Evolutionary conservation across 2,797 vertebrate species (phyloP).

Genomic region (Myripristis murdjan): DNA sequence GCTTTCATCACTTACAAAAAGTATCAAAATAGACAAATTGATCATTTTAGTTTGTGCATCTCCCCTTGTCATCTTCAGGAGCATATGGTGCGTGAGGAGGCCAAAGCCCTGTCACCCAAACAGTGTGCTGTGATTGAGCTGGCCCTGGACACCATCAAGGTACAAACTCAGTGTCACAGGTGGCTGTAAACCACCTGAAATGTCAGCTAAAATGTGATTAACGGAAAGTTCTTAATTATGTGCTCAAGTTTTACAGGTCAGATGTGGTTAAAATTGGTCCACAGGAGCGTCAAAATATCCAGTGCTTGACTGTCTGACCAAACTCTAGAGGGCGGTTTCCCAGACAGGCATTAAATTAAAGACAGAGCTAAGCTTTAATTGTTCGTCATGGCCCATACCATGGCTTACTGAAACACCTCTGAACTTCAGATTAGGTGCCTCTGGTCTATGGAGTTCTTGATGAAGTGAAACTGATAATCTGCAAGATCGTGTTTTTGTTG

Average conservation of each 20-base stretch:
- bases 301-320: background rate
- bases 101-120: conserved; percentile 96
- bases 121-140: conserved; percentile 98
- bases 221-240: background rate
- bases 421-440: too few species aligned
- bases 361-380: too few species aligned
- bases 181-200: background rate
- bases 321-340: too few species aligned
- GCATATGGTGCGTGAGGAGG: conserved; percentile 98
- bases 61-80: conserved; percentile 82
- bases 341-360: too few species aligned
- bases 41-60: conserved; percentile 23
- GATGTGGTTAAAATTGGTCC: too few species aligned
- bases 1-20: background rate
- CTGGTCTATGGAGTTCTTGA: too few species aligned
- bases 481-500: too few species aligned
- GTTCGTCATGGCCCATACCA: too few species aligned
- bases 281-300: too few species aligned
- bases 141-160: conserved; percentile 98
- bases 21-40: background rate
- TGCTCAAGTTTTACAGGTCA: background rate
- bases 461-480: too few species aligned
- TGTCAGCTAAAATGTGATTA: background rate
- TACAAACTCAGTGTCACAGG: conserved; percentile 54
- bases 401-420: too few species aligned